Conservation (phyloP, 2,888 invertebrate species). For the Ditula angustiorana region DNA sequence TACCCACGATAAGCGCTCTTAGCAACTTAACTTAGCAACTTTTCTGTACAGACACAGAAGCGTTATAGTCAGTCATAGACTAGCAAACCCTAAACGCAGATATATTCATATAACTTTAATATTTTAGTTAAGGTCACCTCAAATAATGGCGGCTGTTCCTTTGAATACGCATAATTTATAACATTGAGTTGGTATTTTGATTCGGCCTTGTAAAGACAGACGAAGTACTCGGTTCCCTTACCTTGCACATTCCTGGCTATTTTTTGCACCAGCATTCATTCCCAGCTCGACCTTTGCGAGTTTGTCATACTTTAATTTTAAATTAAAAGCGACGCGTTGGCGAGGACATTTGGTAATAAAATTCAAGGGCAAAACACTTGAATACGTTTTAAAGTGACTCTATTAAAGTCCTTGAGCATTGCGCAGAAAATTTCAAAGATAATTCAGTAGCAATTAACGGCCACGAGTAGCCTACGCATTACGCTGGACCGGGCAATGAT, state of each 20-base stretch:
- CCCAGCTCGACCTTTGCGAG: constrained; percentile 26
- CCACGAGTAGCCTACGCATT: not conserved
- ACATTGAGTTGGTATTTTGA: not conserved
- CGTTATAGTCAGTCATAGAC: no score
- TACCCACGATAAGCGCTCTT: no score
- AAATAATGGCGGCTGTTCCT: not conserved
- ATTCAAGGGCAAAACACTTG: constrained; percentile 26
- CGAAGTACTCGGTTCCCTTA: constrained; percentile 7
- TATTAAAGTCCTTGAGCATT: not conserved
- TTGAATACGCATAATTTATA: not conserved
- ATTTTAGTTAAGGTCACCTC: no score
- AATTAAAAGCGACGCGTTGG: not conserved
- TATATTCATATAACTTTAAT: no score
- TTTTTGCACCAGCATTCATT: constrained; percentile 26
- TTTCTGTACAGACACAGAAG: no score
- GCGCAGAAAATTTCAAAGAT: not conserved
- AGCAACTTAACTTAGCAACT: no score
- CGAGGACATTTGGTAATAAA: constrained; percentile 23
- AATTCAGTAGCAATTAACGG: not conserved
- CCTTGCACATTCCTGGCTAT: constrained; percentile 35
- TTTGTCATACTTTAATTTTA: constrained; percentile 24
- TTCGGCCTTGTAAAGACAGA: constrained; percentile 26
- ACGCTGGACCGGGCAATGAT: no score
- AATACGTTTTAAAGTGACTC: not conserved
- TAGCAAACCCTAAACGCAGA: no score